A percentile compares a stretch with the other conserved stretches of the same genome.
phyloP scores from a whole-genome alignment of 2,797 vertebrate species.

The Siniperca undulata region DNA sequence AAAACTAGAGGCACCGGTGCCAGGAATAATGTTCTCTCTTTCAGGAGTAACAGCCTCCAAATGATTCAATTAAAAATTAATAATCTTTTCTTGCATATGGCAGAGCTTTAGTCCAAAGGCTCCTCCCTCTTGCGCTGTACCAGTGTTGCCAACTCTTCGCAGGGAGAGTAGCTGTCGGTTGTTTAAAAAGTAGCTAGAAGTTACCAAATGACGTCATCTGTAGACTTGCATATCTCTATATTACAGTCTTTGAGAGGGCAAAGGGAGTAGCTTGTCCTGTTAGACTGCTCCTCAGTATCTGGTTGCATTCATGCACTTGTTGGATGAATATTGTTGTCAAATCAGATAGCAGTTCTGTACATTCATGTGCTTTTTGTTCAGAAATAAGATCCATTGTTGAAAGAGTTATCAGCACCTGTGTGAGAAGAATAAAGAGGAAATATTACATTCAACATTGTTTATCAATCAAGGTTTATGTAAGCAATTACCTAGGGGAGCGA shows the following conservation, averaged over 20 bases:
- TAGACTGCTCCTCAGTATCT: background rate
- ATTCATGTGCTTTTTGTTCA: background rate
- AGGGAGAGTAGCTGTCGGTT: slow-evolving; percentile 4
- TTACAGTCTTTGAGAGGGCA: background rate
- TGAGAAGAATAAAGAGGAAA: background rate
- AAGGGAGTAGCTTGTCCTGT: background rate
- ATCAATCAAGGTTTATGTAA: too few species aligned
- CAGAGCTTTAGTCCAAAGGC: background rate
- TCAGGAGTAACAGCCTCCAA: background rate
- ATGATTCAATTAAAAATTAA: slow-evolving; percentile 1
- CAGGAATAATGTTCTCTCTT: background rate
- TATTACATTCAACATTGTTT: too few species aligned
- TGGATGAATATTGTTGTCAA: background rate
- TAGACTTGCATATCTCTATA: background rate
- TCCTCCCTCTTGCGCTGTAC: background rate
- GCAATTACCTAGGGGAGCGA: too few species aligned
- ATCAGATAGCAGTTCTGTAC: background rate
- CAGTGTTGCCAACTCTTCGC: background rate
- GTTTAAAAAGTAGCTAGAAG: background rate
- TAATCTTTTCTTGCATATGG: slow-evolving; percentile 6
- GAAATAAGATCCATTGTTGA: background rate
- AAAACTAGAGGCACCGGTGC: background rate
- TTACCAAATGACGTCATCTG: background rate
- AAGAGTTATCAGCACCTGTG: background rate
- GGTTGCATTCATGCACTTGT: background rate